These are phyloP conservation scores for Thereuonema tuberculata DNA, from an alignment of 1,140 invertebrate genomes.

Conservation along the genomic window DNA sequence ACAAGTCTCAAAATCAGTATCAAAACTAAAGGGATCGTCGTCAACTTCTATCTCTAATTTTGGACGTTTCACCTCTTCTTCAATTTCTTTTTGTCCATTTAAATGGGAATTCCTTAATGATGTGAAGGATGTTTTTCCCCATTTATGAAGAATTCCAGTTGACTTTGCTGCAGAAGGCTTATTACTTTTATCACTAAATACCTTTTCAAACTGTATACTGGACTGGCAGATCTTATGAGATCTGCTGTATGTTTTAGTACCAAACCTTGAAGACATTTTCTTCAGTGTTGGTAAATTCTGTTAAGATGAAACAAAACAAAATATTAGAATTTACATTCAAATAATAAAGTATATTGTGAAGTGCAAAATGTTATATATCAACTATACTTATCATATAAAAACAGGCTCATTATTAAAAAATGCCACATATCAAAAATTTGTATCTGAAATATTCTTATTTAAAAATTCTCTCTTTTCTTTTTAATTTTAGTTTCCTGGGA, in stretches of 20 bases:
- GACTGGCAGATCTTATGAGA: constrained; percentile 23
- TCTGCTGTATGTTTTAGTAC: constrained; percentile 23
- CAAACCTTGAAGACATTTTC: constrained; percentile 14
- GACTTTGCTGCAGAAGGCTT: constrained; percentile 66
- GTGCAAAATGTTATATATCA: no score
- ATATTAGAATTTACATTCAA: not conserved
- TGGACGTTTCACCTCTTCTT: not conserved
- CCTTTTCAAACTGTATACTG: constrained; percentile 55
- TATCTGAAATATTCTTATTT: no score
- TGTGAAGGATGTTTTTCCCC: constrained; percentile 85
- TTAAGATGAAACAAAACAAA: not conserved
- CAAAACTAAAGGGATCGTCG: constrained; percentile 12
- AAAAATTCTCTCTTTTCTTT: no score
- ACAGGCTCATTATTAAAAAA: no score
- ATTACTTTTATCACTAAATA: constrained; percentile 67
- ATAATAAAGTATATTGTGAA: no score
- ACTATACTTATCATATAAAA: no score
- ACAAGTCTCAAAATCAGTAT: not conserved
- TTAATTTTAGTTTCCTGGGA: no score
- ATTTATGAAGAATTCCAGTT: constrained; percentile 76
- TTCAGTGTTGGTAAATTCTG: no score
- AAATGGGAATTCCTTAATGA: constrained; percentile 54
- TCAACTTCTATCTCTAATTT: not conserved
- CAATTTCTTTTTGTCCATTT: constrained; percentile 4
- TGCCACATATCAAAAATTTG: no score